phyloP scores from a whole-genome alignment of 2,113 vertebrate species.

The Pygoscelis antarcticus region DNA sequence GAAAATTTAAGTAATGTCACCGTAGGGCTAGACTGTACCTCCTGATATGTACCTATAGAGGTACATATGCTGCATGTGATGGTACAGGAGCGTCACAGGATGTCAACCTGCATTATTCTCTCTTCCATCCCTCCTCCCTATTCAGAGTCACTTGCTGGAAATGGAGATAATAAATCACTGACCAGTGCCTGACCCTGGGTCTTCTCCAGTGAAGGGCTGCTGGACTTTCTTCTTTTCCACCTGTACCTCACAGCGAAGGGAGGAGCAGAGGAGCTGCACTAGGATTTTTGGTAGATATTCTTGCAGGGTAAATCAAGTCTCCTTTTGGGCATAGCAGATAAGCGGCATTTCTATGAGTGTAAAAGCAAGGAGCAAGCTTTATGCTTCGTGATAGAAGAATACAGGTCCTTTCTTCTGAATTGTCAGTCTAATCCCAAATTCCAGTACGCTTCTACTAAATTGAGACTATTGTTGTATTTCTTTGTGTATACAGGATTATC shows the following conservation, averaged over 20 bases:
- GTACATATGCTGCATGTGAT: background rate
- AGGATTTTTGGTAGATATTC: background rate
- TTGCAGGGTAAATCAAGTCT: background rate
- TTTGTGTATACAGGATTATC: slow-evolving; percentile 79
- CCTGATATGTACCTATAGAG: background rate
- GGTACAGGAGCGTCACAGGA: background rate
- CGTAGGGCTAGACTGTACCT: background rate
- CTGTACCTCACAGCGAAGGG: background rate
- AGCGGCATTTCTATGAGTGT: background rate
- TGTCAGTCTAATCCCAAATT: background rate
- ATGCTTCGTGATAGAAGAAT: background rate
- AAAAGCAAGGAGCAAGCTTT: background rate
- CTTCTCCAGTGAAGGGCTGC: background rate
- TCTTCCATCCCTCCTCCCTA: background rate
- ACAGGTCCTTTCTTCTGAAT: background rate
- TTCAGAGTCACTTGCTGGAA: background rate
- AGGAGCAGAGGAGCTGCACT: background rate
- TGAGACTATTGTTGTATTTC: background rate
- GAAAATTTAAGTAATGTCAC: background rate
- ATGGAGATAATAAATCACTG: background rate
- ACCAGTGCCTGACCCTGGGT: background rate
- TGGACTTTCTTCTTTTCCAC: background rate
- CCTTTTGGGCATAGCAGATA: background rate
- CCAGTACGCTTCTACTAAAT: background rate
- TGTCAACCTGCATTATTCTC: background rate